A percentile compares a stretch with the other conserved stretches of the same genome.
Conservation (phyloP, 64 coral and sea anemone genomes). For the Hydrozoanthus tunicans region DNA sequence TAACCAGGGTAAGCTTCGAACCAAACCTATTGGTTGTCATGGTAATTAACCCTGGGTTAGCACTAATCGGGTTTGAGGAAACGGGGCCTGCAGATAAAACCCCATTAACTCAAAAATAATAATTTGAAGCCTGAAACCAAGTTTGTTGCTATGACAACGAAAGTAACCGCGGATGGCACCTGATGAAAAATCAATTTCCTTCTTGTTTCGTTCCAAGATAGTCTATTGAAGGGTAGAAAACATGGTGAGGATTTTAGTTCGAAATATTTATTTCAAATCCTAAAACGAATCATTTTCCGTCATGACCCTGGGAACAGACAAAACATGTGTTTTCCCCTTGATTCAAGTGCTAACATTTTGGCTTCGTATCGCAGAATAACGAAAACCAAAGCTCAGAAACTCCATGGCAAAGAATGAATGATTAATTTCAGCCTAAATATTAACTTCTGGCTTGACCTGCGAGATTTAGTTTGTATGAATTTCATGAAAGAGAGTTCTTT, state of each 20-base stretch:
- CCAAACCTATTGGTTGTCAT: no score
- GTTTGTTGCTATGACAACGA: no score
- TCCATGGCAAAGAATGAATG: neutral
- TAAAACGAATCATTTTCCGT: neutral
- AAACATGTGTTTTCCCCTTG: neutral
- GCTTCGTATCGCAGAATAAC: neutral
- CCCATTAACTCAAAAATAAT: no score
- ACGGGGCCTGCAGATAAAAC: no score
- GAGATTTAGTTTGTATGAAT: slow-evolving; percentile 30
- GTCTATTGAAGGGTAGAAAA: no score
- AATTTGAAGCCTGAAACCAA: no score
- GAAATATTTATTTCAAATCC: neutral
- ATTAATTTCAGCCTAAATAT: slow-evolving; percentile 23
- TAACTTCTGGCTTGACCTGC: slow-evolving; percentile 38
- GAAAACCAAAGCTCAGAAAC: slow-evolving; percentile 8
- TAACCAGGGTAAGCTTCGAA: no score
- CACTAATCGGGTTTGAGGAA: no score
- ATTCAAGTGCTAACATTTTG: slow-evolving; percentile 6
- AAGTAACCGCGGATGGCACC: no score
- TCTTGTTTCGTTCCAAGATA: no score
- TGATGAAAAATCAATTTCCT: no score
- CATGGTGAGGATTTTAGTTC: neutral
- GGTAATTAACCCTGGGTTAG: no score
- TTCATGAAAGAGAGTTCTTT: slow-evolving; percentile 25
- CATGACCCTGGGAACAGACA: neutral